Percentiles rank a stretch among this genome's conserved stretches.
phyloP scores from a whole-genome alignment of 2,888 invertebrate genomes.

The Endotricha flammealis region DNA sequence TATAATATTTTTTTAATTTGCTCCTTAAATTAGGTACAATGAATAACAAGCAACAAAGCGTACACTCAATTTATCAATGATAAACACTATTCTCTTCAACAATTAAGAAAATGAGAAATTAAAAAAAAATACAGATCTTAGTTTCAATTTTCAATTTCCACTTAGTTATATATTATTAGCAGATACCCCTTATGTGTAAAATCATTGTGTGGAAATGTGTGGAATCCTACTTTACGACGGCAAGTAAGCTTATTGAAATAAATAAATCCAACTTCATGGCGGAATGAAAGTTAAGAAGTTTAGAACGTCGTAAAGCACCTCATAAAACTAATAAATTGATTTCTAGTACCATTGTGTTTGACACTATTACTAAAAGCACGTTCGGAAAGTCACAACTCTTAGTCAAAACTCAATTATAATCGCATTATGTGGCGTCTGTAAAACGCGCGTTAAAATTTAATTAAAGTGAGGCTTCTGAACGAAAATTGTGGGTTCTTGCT shows the following conservation, averaged over 20 bases:
- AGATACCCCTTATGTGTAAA: too few species aligned
- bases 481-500: conserved; percentile 34
- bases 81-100: too few species aligned
- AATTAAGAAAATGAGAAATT: too few species aligned
- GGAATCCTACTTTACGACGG: neutral
- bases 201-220: too few species aligned
- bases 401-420: conserved; percentile 57
- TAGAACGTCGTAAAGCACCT: neutral
- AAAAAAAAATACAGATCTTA: too few species aligned
- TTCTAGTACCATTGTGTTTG: neutral
- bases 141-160: too few species aligned
- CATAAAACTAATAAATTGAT: conserved; percentile 1
- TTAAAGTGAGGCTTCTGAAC: conserved; percentile 56
- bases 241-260: neutral
- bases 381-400: conserved; percentile 26
- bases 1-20: too few species aligned
- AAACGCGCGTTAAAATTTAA: conserved; percentile 66
- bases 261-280: neutral
- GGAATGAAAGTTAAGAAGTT: neutral
- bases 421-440: conserved; percentile 54
- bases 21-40: too few species aligned
- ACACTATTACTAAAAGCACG: conserved; percentile 15
- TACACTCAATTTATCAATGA: too few species aligned
- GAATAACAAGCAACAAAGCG: too few species aligned
- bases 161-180: too few species aligned